Percentiles rank a stretch among this genome's conserved stretches.
Evolutionary conservation across 2,888 invertebrate species (phyloP).

Genomic region (Scaptomyza caliginosa): DNA sequence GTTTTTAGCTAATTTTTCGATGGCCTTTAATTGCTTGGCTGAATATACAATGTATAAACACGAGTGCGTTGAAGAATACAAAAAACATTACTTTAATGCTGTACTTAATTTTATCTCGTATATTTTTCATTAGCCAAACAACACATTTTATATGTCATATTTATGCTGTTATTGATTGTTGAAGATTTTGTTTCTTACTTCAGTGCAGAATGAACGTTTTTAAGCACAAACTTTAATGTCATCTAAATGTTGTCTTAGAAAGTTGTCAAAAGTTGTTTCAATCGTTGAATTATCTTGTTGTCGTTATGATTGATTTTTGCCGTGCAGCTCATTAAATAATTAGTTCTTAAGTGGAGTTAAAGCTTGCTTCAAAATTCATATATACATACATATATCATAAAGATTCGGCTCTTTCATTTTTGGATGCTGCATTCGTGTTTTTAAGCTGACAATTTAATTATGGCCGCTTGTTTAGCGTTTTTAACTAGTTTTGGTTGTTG

Average conservation of each 20-base stretch:
- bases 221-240: too few relatives aligned
- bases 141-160: background rate
- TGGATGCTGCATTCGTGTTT: constrained; percentile 7
- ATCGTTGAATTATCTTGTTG: background rate
- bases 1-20: constrained; percentile 63
- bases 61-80: constrained; percentile 9
- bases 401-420: background rate
- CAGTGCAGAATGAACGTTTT: too few relatives aligned
- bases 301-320: background rate
- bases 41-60: constrained; percentile 47
- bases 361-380: background rate
- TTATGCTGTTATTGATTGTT: constrained; percentile 6
- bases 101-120: background rate
- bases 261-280: background rate
- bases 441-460: constrained; percentile 55
- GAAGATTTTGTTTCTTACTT: background rate
- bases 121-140: constrained; percentile 3
- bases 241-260: background rate
- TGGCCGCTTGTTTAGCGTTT: constrained; percentile 22
- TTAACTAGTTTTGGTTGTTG: constrained; percentile 30
- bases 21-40: constrained; percentile 54
- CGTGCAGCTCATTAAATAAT: constrained; percentile 1
- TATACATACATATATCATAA: background rate
- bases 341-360: background rate
- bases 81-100: background rate